Percentiles rank a stretch among this genome's conserved stretches.
phyloP scores from a whole-genome alignment of 2,797 vertebrate species.

The Acipenser ruthenus region DNA sequence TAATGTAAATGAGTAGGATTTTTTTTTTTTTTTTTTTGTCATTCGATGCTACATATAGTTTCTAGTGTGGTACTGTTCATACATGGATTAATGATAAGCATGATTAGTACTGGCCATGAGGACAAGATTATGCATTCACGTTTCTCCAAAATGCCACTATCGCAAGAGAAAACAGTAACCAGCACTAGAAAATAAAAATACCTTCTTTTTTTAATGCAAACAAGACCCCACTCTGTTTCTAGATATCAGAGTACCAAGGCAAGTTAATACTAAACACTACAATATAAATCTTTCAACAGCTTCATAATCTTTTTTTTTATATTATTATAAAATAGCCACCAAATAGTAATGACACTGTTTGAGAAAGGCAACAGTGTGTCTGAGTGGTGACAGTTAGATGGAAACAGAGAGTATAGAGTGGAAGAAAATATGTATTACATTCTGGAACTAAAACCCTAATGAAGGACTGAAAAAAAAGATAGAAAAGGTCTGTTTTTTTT shows the following conservation, averaged over 20 bases:
- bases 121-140: constrained; percentile 42
- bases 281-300: constrained; percentile 32
- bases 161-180: constrained; percentile 32
- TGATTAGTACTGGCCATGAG: constrained; percentile 56
- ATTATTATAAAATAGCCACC: constrained; percentile 46
- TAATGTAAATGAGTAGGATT: background rate
- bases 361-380: constrained; percentile 21
- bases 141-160: constrained; percentile 43
- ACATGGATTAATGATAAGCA: constrained; percentile 28
- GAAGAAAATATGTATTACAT: too few species aligned
- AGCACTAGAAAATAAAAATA: constrained; percentile 37
- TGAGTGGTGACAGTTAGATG: too few species aligned
- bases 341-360: constrained; percentile 32
- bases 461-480: too few species aligned
- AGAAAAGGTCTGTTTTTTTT: too few species aligned
- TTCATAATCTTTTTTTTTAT: constrained; percentile 39
- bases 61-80: too few species aligned
- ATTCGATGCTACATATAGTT: constrained; percentile 28
- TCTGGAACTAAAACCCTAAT: too few species aligned
- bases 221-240: constrained; percentile 48
- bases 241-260: constrained; percentile 79
- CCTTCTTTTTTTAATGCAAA: constrained; percentile 23
- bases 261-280: constrained; percentile 52
- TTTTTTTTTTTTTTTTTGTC: constrained; percentile 33
- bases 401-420: too few species aligned